Evolutionary conservation across 1,140 invertebrate genomes (phyloP).

Genomic region (Hydropsyche tenuis): DNA sequence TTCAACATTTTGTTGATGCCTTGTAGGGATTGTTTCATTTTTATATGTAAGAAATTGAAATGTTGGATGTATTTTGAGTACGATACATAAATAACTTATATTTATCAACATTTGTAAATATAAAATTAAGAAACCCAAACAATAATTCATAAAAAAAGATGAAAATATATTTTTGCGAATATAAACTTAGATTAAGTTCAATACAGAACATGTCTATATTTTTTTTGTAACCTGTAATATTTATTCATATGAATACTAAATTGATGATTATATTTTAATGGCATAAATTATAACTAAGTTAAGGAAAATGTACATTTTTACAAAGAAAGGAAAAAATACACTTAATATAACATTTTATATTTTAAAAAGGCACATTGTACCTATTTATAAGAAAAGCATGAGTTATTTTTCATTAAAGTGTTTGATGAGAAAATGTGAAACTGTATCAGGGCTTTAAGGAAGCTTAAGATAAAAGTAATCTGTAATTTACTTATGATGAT

Average conservation of each 20-base stretch:
- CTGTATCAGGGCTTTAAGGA: too few species aligned
- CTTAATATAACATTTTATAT: slow-evolving; percentile 15
- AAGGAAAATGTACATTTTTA: too few species aligned
- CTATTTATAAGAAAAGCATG: neutral
- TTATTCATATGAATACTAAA: slow-evolving; percentile 1
- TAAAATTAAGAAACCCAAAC: slow-evolving; percentile 21
- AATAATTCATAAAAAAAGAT: slow-evolving; percentile 36
- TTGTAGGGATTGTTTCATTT: slow-evolving; percentile 47
- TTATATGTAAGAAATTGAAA: neutral
- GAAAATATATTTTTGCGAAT: slow-evolving; percentile 38
- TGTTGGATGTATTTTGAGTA: neutral
- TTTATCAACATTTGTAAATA: slow-evolving; percentile 6
- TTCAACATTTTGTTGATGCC: slow-evolving; percentile 48
- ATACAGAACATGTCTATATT: slow-evolving; percentile 24
- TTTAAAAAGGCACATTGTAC: slow-evolving; percentile 5
- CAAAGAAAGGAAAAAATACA: neutral
- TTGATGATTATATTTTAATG: too few species aligned
- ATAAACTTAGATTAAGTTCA: slow-evolving; percentile 26
- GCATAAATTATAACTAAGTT: too few species aligned
- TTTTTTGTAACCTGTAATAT: slow-evolving; percentile 26
- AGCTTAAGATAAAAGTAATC: too few species aligned
- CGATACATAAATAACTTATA: neutral
- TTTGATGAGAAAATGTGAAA: too few species aligned
- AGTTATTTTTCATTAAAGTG: too few species aligned
- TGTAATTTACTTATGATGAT: too few species aligned